Evolutionary conservation across 2,113 vertebrate genomes (phyloP).

Genomic region (Calidris pugnax): DNA sequence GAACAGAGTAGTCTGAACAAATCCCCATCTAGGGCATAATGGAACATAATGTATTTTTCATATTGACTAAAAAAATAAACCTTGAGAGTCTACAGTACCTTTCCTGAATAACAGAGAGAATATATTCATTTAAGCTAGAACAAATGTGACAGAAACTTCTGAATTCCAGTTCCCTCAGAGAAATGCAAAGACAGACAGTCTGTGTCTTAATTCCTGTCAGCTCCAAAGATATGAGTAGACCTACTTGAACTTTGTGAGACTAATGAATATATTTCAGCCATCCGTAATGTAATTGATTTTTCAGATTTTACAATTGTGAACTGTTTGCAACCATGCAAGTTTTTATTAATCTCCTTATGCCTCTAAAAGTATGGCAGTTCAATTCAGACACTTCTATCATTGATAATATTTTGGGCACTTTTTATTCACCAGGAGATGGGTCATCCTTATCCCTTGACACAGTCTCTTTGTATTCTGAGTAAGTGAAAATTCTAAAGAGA

Average conservation of each 20-base stretch:
- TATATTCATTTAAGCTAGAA: neutral
- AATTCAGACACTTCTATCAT: neutral
- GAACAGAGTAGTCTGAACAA: neutral
- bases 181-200: neutral
- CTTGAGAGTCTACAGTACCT: neutral
- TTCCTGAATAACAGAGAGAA: neutral
- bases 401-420: neutral
- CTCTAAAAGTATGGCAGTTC: neutral
- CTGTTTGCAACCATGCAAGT: neutral
- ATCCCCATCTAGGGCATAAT: neutral
- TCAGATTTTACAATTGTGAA: neutral
- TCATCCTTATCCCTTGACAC: neutral
- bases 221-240: neutral
- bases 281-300: neutral
- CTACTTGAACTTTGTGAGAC: neutral
- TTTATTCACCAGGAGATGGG: neutral
- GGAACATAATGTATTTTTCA: neutral
- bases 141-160: neutral
- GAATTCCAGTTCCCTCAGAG: neutral
- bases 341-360: neutral
- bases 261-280: neutral
- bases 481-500: neutral
- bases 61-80: neutral
- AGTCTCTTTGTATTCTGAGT: neutral
- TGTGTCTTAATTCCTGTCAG: neutral